Conservation (phyloP, 2,797 vertebrate species). For the Poliocrania exsul region DNA sequence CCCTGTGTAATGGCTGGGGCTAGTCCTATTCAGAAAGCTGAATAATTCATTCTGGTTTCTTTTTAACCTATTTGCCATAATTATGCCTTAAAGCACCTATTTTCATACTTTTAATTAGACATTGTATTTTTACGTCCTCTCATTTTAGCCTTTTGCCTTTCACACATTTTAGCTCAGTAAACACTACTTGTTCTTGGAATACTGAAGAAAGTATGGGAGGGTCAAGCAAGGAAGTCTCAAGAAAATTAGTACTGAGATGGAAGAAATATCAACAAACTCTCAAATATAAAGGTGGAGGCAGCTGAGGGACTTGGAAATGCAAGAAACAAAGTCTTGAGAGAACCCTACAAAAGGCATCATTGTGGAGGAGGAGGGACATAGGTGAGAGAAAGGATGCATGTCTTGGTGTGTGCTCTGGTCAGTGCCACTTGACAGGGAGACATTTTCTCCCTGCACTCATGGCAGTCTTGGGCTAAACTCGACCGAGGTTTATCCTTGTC, state of each 20-base stretch:
- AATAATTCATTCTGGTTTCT: neutral
- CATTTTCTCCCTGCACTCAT: neutral
- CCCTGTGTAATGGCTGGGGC: neutral
- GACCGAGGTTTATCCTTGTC: neutral
- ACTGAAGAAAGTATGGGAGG: neutral
- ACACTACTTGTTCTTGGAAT: neutral
- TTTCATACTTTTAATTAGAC: slow-evolving; percentile 1
- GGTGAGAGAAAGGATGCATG: neutral
- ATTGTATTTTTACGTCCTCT: neutral
- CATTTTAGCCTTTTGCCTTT: neutral
- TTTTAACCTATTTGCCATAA: neutral
- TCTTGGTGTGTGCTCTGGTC: neutral
- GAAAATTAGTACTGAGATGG: neutral
- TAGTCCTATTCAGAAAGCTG: slow-evolving; percentile 7
- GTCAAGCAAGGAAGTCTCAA: neutral
- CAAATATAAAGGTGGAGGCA: neutral
- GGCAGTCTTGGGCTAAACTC: neutral
- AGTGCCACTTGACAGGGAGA: neutral
- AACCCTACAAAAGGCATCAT: neutral
- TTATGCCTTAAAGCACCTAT: neutral
- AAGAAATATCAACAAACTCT: neutral
- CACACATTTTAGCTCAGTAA: neutral
- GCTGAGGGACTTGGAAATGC: neutral
- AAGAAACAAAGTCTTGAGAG: neutral
- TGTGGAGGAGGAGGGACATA: accelerated